Conservation (phyloP, 2,888 invertebrate species). For the Chloroclysta siterata region DNA sequence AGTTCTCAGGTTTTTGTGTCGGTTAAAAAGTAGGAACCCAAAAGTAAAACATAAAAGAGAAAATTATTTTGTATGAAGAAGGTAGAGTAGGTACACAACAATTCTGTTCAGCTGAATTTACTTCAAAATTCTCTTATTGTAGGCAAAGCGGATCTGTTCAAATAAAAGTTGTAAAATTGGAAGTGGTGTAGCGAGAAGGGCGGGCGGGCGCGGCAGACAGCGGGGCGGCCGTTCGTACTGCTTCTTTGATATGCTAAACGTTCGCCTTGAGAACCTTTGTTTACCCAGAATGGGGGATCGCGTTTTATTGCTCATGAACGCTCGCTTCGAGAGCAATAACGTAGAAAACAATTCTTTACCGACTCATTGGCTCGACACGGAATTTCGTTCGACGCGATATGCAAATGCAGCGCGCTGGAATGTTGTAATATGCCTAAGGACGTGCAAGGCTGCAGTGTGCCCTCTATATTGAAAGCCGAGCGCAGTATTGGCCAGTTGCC, state of each 20-base stretch:
- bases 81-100: not conserved
- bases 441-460: slow-evolving; percentile 39
- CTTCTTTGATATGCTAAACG: slow-evolving; percentile 69
- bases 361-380: slow-evolving; percentile 46
- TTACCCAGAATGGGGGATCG: slow-evolving; percentile 54
- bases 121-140: slow-evolving; percentile 15
- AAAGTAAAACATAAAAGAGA: no score
- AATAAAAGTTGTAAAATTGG: slow-evolving; percentile 38
- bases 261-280: slow-evolving; percentile 61
- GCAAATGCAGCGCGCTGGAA: slow-evolving; percentile 36
- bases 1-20: no score
- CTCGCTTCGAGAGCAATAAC: slow-evolving; percentile 56
- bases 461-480: slow-evolving; percentile 29
- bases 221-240: slow-evolving; percentile 44
- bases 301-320: slow-evolving; percentile 66
- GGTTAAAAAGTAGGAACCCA: no score
- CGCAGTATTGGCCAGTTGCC: slow-evolving; percentile 21
- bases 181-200: slow-evolving; percentile 35
- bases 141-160: slow-evolving; percentile 27
- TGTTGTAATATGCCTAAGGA: slow-evolving; percentile 38
- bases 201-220: slow-evolving; percentile 36
- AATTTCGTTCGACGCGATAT: slow-evolving; percentile 38
- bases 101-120: slow-evolving; percentile 15
- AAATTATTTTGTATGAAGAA: not conserved
- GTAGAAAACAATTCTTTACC: slow-evolving; percentile 55